Conservation (phyloP, 2,113 vertebrate genomes). For the Gasterosteus aculeatus region DNA sequence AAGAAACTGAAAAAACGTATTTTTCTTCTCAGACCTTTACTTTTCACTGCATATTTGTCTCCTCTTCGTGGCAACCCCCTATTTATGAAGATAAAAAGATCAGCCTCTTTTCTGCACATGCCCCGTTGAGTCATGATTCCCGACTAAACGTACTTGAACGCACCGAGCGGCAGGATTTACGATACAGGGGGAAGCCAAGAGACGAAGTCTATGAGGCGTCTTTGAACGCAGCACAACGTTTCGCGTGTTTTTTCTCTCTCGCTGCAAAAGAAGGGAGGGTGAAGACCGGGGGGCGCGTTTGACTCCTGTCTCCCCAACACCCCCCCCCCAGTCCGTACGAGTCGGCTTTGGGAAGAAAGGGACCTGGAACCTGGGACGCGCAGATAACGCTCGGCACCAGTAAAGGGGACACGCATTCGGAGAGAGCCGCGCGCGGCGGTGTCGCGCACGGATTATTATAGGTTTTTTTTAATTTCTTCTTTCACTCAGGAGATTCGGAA, state of each 20-base stretch:
- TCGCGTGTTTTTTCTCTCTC: constrained; percentile 37
- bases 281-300: constrained; percentile 55
- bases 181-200: constrained; percentile 8
- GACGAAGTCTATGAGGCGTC: constrained; percentile 53
- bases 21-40: no score
- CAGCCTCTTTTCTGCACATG: background rate
- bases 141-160: constrained; percentile 41
- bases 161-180: constrained; percentile 44
- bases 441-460: constrained; percentile 68
- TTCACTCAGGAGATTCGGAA: constrained; percentile 49
- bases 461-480: constrained; percentile 47
- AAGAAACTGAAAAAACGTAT: background rate
- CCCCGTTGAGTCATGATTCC: constrained; percentile 29
- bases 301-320: constrained; percentile 76
- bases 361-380: constrained; percentile 66
- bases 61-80: background rate
- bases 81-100: constrained; percentile 26
- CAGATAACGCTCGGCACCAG: constrained; percentile 68
- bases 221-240: constrained; percentile 70
- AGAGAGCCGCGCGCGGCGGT: constrained; percentile 58
- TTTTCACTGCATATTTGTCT: background rate
- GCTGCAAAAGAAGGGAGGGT: constrained; percentile 35
- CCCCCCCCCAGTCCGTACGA: constrained; percentile 74
- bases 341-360: constrained; percentile 73
- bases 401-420: constrained; percentile 44